phyloP scores from a whole-genome alignment of 2,113 vertebrate species.

The Motacilla tschutschensis region DNA sequence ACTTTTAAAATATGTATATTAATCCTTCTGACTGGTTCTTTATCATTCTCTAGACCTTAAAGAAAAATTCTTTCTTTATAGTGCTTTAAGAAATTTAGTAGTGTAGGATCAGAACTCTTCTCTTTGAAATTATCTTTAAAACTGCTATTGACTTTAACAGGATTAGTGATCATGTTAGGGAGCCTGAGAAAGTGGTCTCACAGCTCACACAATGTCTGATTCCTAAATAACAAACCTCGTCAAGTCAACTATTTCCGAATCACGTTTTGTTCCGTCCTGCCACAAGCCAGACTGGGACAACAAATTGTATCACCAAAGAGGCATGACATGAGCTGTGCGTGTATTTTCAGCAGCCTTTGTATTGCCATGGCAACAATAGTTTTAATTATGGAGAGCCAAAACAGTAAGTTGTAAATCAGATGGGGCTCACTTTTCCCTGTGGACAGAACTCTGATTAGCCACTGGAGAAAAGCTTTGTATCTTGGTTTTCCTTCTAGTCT shows the following conservation, averaged over 20 bases:
- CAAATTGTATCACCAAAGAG: conserved; percentile 27
- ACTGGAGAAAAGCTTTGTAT: conserved; percentile 36
- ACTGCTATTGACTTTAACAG: not conserved
- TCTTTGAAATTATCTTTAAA: conserved; percentile 34
- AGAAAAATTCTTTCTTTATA: not conserved
- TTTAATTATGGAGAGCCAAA: conserved; percentile 68
- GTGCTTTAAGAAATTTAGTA: not conserved
- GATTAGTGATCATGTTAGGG: not conserved
- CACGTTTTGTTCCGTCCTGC: not conserved
- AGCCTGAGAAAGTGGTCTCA: conserved; percentile 1
- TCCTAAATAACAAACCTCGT: not conserved
- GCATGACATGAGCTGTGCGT: not conserved
- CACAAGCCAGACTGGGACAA: not conserved
- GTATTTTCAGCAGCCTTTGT: conserved; percentile 16
- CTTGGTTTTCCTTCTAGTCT: conserved; percentile 41
- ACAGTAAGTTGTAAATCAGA: conserved; percentile 59
- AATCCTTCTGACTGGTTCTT: not conserved
- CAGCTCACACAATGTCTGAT: not conserved
- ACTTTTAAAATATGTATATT: not conserved
- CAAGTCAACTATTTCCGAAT: not conserved
- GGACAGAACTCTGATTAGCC: conserved; percentile 60
- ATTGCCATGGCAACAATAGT: conserved; percentile 63
- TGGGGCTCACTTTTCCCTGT: conserved; percentile 56
- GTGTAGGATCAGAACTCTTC: not conserved
- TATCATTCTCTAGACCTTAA: not conserved